Evolutionary conservation across 2,888 invertebrate species (phyloP).

Genomic region (Apamea anceps): DNA sequence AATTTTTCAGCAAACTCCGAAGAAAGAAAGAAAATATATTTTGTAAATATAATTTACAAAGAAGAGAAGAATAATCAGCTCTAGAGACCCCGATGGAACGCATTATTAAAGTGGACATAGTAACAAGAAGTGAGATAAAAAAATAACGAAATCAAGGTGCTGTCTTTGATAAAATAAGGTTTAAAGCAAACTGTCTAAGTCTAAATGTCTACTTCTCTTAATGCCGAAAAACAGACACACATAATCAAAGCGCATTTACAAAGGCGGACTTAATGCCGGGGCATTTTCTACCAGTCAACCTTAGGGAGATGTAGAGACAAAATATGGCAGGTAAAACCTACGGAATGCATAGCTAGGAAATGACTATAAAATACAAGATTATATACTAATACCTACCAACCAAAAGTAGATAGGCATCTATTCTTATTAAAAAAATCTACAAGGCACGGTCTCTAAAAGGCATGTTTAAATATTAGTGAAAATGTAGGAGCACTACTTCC

Average conservation of each 20-base stretch:
- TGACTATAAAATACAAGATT: too few relatives aligned
- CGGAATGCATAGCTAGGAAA: too few relatives aligned
- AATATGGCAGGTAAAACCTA: too few relatives aligned
- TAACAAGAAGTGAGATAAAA: not conserved
- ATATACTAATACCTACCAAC: too few relatives aligned
- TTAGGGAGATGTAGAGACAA: too few relatives aligned
- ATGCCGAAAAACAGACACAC: not conserved
- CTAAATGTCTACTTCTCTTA: not conserved
- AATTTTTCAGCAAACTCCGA: not conserved
- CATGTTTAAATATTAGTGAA: not conserved
- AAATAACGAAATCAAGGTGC: not conserved
- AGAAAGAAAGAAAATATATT: not conserved
- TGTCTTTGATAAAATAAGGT: not conserved
- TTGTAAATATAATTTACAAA: too few relatives aligned
- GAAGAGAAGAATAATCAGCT: not conserved
- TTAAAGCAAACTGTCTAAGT: not conserved
- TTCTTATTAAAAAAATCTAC: not conserved
- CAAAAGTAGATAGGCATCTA: too few relatives aligned
- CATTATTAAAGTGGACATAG: not conserved
- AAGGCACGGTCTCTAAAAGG: not conserved
- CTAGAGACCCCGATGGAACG: not conserved
- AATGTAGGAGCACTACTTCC: too few relatives aligned
- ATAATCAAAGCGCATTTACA: not conserved
- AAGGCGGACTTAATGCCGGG: too few relatives aligned
- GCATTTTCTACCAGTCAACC: too few relatives aligned